A percentile compares a stretch with the other conserved stretches of the same genome.
Conservation (phyloP, 1,140 invertebrate genomes). For the Euschistus heros region DNA sequence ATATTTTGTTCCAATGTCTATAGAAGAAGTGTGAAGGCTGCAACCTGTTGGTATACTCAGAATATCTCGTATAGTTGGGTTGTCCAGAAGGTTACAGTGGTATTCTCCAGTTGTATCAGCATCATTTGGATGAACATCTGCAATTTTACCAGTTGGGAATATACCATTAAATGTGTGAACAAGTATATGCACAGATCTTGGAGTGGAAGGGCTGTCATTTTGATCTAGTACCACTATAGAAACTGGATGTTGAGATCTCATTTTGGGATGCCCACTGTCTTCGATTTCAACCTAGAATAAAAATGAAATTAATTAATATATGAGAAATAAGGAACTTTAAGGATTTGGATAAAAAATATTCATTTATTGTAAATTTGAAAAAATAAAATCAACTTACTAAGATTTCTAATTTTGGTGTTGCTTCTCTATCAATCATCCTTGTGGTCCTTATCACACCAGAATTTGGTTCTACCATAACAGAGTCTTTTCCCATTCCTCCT, state of each 20-base stretch:
- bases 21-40: slow-evolving; percentile 59
- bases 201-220: slow-evolving; percentile 82
- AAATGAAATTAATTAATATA: not conserved
- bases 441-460: slow-evolving; percentile 71
- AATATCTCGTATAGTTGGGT: slow-evolving; percentile 44
- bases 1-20: slow-evolving; percentile 51
- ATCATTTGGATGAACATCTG: slow-evolving; percentile 84
- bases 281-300: slow-evolving; percentile 60
- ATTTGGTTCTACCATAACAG: slow-evolving; percentile 63
- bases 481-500: slow-evolving; percentile 62
- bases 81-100: slow-evolving; percentile 63
- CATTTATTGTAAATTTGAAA: no score
- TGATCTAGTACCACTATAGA: slow-evolving; percentile 72
- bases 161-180: slow-evolving; percentile 66
- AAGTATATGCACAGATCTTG: slow-evolving; percentile 68
- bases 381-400: slow-evolving; percentile 36
- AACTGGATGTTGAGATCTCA: slow-evolving; percentile 65
- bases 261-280: slow-evolving; percentile 74
- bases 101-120: slow-evolving; percentile 78
- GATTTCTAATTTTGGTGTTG: slow-evolving; percentile 58
- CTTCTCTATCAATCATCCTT: slow-evolving; percentile 69
- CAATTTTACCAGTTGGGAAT: slow-evolving; percentile 65
- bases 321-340: not conserved
- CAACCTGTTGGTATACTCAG: slow-evolving; percentile 66
- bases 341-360: not conserved